These are phyloP conservation scores for Sycophila sp. DNA, from an alignment of 1,140 invertebrate genomes.

Conservation along the genomic window DNA sequence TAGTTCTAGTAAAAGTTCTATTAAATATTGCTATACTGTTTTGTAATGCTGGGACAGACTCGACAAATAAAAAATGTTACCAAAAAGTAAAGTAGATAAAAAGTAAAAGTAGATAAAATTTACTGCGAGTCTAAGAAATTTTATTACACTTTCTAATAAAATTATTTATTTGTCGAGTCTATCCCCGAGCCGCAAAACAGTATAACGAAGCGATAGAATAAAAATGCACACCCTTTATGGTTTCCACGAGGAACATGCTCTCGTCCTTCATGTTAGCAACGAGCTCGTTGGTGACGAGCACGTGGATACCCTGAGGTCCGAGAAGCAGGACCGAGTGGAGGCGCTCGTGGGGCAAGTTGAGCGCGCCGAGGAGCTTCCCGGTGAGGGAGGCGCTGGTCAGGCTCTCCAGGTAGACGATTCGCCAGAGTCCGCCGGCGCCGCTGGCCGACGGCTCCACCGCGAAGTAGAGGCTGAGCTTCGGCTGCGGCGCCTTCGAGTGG, in stretches of 20 bases:
- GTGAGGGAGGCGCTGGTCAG: slow-evolving; percentile 75
- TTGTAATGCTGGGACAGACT: no score
- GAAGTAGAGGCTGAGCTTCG: slow-evolving; percentile 83
- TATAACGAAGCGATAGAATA: background rate
- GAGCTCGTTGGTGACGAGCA: slow-evolving; percentile 80
- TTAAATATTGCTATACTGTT: no score
- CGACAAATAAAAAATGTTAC: no score
- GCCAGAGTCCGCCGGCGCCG: slow-evolving; percentile 68
- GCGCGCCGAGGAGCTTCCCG: slow-evolving; percentile 72
- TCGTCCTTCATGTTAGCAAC: slow-evolving; percentile 74
- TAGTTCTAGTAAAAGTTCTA: no score
- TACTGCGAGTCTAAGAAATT: no score
- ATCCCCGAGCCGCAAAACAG: no score
- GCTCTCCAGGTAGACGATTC: slow-evolving; percentile 81
- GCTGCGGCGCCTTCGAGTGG: slow-evolving; percentile 79
- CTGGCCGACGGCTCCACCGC: slow-evolving; percentile 66
- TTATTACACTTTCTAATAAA: no score
- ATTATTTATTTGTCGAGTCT: no score
- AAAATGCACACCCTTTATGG: slow-evolving; percentile 61
- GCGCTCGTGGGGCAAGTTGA: slow-evolving; percentile 69
- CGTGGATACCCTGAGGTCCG: slow-evolving; percentile 79
- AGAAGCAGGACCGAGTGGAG: slow-evolving; percentile 76
- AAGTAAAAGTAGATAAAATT: no score
- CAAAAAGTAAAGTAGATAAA: no score
- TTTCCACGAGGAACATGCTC: slow-evolving; percentile 72